Percentiles rank a stretch among this genome's conserved stretches.
Evolutionary conservation across 2,888 invertebrate species (phyloP).

Genomic region (Caenorhabditis sp.): DNA sequence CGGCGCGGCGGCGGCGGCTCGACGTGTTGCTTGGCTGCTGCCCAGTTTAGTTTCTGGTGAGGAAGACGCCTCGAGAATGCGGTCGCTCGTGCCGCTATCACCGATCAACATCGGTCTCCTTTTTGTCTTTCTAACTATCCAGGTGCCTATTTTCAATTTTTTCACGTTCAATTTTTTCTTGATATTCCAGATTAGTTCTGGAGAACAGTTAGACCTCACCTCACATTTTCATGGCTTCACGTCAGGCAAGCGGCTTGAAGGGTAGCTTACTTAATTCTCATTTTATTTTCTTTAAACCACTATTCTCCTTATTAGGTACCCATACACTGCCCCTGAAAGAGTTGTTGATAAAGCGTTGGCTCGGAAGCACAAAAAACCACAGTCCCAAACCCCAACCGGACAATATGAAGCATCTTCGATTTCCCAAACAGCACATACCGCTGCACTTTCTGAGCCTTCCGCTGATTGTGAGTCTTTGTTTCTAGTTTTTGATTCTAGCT

Average conservation of each 20-base stretch:
- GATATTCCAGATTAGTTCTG: slow-evolving; percentile 42
- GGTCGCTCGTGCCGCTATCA: slow-evolving; percentile 53
- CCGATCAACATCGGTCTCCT: slow-evolving; percentile 30
- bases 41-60: slow-evolving; percentile 22
- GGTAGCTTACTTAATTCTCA: slow-evolving; percentile 42
- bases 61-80: slow-evolving; percentile 36
- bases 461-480: slow-evolving; percentile 54
- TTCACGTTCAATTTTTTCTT: not conserved
- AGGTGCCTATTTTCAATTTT: slow-evolving; percentile 22
- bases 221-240: slow-evolving; percentile 51
- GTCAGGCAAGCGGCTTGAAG: slow-evolving; percentile 40
- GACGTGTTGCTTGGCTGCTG: slow-evolving; percentile 41
- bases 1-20: slow-evolving; percentile 45
- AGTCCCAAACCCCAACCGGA: no score
- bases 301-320: no score
- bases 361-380: slow-evolving; percentile 59
- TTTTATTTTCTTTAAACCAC: no score
- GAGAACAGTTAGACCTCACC: slow-evolving; percentile 50
- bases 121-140: slow-evolving; percentile 36
- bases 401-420: slow-evolving; percentile 10
- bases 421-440: no score
- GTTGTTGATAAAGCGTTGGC: slow-evolving; percentile 64
- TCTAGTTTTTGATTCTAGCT: not conserved
- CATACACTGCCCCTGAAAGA: slow-evolving; percentile 71
- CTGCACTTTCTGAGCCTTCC: slow-evolving; percentile 17